Percentiles rank a stretch among this genome's conserved stretches.
These are phyloP conservation scores for Argyresthia goedartella DNA, from an alignment of 2,888 invertebrate species.

Conservation along the genomic window DNA sequence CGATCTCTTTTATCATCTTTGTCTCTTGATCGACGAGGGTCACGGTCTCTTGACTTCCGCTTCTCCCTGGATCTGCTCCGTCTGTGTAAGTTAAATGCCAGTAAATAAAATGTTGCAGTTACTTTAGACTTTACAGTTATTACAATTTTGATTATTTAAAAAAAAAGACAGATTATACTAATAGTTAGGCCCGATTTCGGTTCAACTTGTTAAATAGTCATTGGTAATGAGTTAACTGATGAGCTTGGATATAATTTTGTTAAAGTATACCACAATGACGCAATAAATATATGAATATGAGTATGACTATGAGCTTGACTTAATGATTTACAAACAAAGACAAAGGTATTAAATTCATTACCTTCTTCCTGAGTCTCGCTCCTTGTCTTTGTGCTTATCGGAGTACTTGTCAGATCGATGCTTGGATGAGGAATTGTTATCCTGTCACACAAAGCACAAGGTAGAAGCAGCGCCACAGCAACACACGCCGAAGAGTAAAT, in stretches of 20 bases:
- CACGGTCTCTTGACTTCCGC: slow-evolving; percentile 70
- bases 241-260: too few relatives aligned
- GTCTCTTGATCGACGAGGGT: slow-evolving; percentile 67
- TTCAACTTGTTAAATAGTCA: too few relatives aligned
- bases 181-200: too few relatives aligned
- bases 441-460: slow-evolving; percentile 74
- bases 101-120: not conserved
- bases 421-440: slow-evolving; percentile 68
- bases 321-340: too few relatives aligned
- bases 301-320: too few relatives aligned
- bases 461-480: slow-evolving; percentile 73
- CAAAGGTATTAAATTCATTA: slow-evolving; percentile 15
- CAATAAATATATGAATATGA: too few relatives aligned
- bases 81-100: slow-evolving; percentile 19
- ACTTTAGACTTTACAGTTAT: not conserved
- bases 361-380: slow-evolving; percentile 50
- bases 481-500: slow-evolving; percentile 71
- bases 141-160: not conserved
- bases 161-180: not conserved
- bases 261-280: too few relatives aligned
- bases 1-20: slow-evolving; percentile 56
- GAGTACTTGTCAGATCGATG: slow-evolving; percentile 68
- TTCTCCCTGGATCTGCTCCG: slow-evolving; percentile 35
- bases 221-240: too few relatives aligned
- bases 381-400: slow-evolving; percentile 65